Conservation (phyloP, 2,113 vertebrate genomes). For the Xyrauchen texanus region DNA sequence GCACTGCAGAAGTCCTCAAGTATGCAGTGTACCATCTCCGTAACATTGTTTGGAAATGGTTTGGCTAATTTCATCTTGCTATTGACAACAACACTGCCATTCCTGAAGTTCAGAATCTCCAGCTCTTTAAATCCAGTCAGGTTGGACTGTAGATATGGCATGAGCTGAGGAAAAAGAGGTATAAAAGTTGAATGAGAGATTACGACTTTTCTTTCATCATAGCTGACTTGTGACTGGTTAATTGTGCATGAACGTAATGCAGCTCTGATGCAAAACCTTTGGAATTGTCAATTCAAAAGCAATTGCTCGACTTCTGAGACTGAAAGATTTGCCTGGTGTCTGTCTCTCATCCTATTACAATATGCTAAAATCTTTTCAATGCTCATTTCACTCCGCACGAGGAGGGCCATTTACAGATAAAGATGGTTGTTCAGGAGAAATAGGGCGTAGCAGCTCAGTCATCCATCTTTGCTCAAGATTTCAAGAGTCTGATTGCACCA, state of each 20-base stretch:
- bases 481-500: constrained; percentile 21
- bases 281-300: constrained; percentile 35
- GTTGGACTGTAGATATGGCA: constrained; percentile 89
- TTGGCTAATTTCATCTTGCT: constrained; percentile 87
- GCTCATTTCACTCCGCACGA: constrained; percentile 25
- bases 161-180: constrained; percentile 75
- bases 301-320: constrained; percentile 16
- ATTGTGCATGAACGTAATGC: constrained; percentile 10
- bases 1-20: constrained; percentile 85
- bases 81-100: constrained; percentile 91
- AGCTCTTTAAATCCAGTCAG: constrained; percentile 92
- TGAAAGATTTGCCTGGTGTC: constrained; percentile 27
- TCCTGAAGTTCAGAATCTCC: constrained; percentile 93
- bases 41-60: constrained; percentile 86
- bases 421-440: constrained; percentile 39
- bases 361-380: constrained; percentile 27
- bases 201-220: not conserved
- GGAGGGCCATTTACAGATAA: constrained; percentile 29
- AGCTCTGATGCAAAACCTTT: constrained; percentile 13
- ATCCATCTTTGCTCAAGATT: constrained; percentile 20
- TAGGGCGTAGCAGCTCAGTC: constrained; percentile 22
- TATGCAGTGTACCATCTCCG: constrained; percentile 81
- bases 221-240: constrained; percentile 28
- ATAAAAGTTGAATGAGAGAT: constrained; percentile 8
- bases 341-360: constrained; percentile 42